Percentiles rank a stretch among this genome's conserved stretches.
These are phyloP conservation scores for Stramonita haemastoma DNA, from an alignment of 2,888 invertebrate species.

Conservation along the genomic window DNA sequence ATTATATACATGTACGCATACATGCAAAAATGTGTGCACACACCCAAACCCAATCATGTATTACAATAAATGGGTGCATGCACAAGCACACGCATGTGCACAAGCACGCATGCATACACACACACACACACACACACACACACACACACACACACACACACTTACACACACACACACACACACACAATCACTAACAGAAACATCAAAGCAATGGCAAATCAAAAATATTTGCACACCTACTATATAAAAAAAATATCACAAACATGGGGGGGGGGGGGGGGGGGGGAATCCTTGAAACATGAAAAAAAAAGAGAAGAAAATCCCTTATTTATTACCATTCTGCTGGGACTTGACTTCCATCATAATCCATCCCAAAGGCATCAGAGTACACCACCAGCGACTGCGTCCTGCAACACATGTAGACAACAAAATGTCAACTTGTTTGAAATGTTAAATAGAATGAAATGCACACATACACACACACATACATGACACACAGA, in stretches of 20 bases:
- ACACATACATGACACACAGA: too few relatives aligned
- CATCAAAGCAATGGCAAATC: not conserved
- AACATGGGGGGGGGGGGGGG: too few relatives aligned
- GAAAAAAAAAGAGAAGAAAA: not conserved
- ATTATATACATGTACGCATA: too few relatives aligned
- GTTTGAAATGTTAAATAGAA: too few relatives aligned
- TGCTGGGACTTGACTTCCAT: constrained; percentile 92
- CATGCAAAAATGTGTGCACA: too few relatives aligned
- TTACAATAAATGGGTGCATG: too few relatives aligned
- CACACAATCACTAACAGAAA: not conserved
- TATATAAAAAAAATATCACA: too few relatives aligned
- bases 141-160: not conserved
- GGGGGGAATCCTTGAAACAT: not conserved
- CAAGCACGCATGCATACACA: constrained; percentile 3
- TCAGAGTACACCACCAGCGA: constrained; percentile 94
- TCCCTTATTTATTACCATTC: constrained; percentile 87
- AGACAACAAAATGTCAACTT: not conserved
- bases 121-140: constrained; percentile 15
- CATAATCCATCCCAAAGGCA: constrained; percentile 86
- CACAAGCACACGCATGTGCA: not conserved
- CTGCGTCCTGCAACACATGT: constrained; percentile 84
- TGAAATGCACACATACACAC: too few relatives aligned
- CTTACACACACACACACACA: not conserved
- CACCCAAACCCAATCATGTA: not conserved
- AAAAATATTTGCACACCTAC: too few relatives aligned